Base-by-base conservation (phyloP, 2,888 invertebrate species). In the Clostera curtula region DNA sequence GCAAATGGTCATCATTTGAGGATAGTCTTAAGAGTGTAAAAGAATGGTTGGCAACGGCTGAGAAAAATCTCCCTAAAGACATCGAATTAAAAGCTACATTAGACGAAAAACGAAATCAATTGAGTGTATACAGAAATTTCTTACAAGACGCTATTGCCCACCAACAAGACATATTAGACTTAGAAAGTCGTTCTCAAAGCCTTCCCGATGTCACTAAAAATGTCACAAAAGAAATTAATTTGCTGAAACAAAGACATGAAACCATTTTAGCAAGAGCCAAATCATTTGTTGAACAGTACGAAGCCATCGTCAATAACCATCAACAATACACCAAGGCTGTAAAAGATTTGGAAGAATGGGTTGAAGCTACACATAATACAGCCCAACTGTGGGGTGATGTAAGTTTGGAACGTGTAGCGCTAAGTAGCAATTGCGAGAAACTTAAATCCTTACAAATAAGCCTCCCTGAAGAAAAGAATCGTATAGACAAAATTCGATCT, bases 1-100 rank as follows among this genome's bases (percentile, higher is more conserved):
- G 89, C 24, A 89, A 93, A 48, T 97, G 96, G 96, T 92, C 91
- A 9, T 93, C 93, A 3, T 96, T 96, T 60, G 95, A 96, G 66
- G 95, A 96, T 53, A 90, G 91, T 43, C 87, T 93, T 7, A 92
- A 92, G 29, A 88, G 86, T 20, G 89, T 97, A 12, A 88, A 91
- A 49, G 85, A 85, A 27, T 97, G 97, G 97, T 64, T 97, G 29
- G 86, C 87, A 19, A 85, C 88, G 27, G 88, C 91, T 4, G 93
- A 95, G 57, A 86, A 87, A 34, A 89, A 92, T 44, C 71, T 97
- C 12, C 91, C 92, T 0, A 86, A 87, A 27, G 93, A 95, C 44
- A 88, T 96, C 19, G 92, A 93, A 58, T 66, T 95, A 3, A 93
- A 91, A 57, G 90, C 93, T 0, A 95, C 94, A 0, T 75, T 97